Evolutionary conservation across 1,140 invertebrate species (phyloP).

Genomic region (Bombus balteatus): DNA sequence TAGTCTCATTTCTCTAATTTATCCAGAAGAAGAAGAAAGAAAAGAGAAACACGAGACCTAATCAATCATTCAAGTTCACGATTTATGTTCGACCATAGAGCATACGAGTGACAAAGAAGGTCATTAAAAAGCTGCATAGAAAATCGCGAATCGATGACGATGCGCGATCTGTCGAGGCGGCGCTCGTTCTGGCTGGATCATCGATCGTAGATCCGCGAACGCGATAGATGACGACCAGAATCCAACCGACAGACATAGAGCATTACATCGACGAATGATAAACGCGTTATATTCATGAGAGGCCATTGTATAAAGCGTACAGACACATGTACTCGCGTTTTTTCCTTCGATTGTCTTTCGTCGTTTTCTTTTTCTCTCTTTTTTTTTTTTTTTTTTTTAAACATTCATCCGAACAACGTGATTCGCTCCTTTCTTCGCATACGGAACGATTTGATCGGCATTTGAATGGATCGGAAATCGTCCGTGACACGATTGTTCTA

Average conservation of each 20-base stretch:
- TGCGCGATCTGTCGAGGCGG: background rate
- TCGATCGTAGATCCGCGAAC: constrained; percentile 12
- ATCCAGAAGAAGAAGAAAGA: rapidly evolving
- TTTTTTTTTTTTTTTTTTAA: background rate
- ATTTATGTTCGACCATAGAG: background rate
- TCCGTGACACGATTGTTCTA: background rate
- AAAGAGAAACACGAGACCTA: too few species aligned
- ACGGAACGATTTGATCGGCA: background rate
- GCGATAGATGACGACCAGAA: constrained; percentile 16
- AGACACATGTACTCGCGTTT: background rate
- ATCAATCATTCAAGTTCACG: background rate
- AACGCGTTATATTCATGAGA: constrained; percentile 28
- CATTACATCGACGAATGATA: background rate
- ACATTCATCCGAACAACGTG: background rate
- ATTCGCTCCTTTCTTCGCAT: constrained; percentile 1
- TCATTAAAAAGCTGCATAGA: background rate
- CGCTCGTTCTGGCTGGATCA: background rate
- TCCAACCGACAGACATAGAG: background rate
- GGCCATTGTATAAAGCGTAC: background rate
- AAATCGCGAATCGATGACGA: background rate
- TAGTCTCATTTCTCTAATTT: background rate
- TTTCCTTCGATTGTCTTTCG: background rate
- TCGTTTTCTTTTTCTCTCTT: background rate
- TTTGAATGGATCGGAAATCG: background rate
- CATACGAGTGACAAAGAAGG: background rate